Percentiles rank a stretch among this genome's conserved stretches.
Evolutionary conservation across 2,888 invertebrate species (phyloP).

Genomic region (Bombyx huttoni): DNA sequence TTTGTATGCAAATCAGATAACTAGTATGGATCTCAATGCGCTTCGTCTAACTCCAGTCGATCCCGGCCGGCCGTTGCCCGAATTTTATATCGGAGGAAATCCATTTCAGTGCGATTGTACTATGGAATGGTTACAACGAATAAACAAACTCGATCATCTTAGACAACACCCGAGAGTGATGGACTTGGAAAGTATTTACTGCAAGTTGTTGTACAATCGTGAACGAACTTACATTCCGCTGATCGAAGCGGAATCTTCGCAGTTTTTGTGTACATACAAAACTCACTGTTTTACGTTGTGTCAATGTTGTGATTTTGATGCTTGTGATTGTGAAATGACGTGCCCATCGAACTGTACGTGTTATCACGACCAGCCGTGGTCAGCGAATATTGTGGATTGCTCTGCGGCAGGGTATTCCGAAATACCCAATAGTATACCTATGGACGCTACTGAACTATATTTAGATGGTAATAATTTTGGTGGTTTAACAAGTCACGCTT

Average conservation of each 20-base stretch:
- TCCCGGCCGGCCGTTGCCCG: slow-evolving; percentile 82
- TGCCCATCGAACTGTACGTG: slow-evolving; percentile 95
- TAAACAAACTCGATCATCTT: slow-evolving; percentile 86
- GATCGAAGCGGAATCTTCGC: slow-evolving; percentile 88
- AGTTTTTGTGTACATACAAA: slow-evolving; percentile 93
- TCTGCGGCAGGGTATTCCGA: slow-evolving; percentile 84
- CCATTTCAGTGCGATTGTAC: slow-evolving; percentile 96
- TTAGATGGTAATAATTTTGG: slow-evolving; percentile 93
- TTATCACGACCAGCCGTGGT: slow-evolving; percentile 95
- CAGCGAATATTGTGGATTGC: slow-evolving; percentile 93
- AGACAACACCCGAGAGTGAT: slow-evolving; percentile 91
- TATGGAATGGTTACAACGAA: slow-evolving; percentile 95
- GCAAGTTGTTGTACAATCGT: slow-evolving; percentile 87
- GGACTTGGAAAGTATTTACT: slow-evolving; percentile 91
- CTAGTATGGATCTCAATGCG: slow-evolving; percentile 91
- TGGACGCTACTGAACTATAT: slow-evolving; percentile 96
- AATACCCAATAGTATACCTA: slow-evolving; percentile 90
- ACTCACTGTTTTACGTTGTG: slow-evolving; percentile 95
- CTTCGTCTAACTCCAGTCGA: slow-evolving; percentile 86
- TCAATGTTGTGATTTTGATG: slow-evolving; percentile 96
- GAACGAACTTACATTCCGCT: slow-evolving; percentile 88
- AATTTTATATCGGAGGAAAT: slow-evolving; percentile 94
- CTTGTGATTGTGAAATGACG: slow-evolving; percentile 97
- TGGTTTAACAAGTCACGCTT: slow-evolving; percentile 88
- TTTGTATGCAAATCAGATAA: slow-evolving; percentile 92